phyloP scores from a whole-genome alignment of 2,888 invertebrate genomes.

The Ornithoptera alexandrae region DNA sequence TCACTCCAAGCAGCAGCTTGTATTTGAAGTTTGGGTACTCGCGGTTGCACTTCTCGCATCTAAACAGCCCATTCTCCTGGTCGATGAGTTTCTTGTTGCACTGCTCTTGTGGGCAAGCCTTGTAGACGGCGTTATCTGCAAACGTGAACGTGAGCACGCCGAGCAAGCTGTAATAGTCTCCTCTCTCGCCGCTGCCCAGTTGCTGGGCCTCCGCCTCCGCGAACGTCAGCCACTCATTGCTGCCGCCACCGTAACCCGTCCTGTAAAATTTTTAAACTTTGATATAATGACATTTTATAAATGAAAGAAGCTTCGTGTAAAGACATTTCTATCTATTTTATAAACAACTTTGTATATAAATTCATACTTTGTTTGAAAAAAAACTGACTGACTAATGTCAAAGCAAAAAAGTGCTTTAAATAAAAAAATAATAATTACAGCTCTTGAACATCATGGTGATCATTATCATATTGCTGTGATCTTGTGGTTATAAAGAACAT shows the following conservation, averaged over 20 bases:
- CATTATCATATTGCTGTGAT: too few relatives aligned
- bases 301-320: too few relatives aligned
- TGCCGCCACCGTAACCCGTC: constrained; percentile 69
- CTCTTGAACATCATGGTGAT: too few relatives aligned
- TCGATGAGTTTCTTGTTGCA: constrained; percentile 98
- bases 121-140: constrained; percentile 92
- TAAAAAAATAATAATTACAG: too few relatives aligned
- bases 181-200: constrained; percentile 86
- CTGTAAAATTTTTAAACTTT: constrained; percentile 39
- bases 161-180: constrained; percentile 90
- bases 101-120: constrained; percentile 91
- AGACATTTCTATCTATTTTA: too few relatives aligned
- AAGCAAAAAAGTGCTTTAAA: too few relatives aligned
- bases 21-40: constrained; percentile 93
- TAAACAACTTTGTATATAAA: too few relatives aligned
- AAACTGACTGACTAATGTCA: too few relatives aligned
- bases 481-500: too few relatives aligned
- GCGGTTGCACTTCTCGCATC: constrained; percentile 96
- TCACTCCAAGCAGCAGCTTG: constrained; percentile 88
- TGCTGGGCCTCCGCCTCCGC: constrained; percentile 85
- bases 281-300: background rate
- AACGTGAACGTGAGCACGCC: constrained; percentile 89
- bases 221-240: constrained; percentile 87
- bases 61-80: constrained; percentile 90
- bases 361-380: too few relatives aligned